Conservation (phyloP, 2,797 vertebrate genomes). For the Cyclopterus lumpus region DNA sequence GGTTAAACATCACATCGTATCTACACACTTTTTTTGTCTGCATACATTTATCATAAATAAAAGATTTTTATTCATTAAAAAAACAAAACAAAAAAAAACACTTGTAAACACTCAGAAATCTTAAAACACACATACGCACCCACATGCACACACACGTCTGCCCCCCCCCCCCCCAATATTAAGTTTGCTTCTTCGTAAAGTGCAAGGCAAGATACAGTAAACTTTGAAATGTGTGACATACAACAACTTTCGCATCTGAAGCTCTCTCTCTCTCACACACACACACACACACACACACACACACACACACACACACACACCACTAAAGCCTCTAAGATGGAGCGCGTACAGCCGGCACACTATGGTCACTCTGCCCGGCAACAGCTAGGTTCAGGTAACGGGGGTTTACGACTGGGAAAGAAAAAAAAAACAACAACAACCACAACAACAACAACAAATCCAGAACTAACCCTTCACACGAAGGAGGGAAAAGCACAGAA, state of each 20-base stretch:
- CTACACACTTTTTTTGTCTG: constrained; percentile 63
- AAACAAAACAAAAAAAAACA: constrained; percentile 69
- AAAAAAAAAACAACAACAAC: too few relatives aligned
- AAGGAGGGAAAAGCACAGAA: background rate
- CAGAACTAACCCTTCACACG: background rate
- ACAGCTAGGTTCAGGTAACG: too few relatives aligned
- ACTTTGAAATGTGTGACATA: constrained; percentile 82
- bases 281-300: constrained; percentile 29
- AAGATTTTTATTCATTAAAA: constrained; percentile 53
- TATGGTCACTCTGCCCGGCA: constrained; percentile 34
- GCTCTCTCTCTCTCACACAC: constrained; percentile 19
- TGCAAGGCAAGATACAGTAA: constrained; percentile 86
- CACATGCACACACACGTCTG: constrained; percentile 23
- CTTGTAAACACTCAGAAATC: constrained; percentile 59
- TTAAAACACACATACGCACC: constrained; percentile 45
- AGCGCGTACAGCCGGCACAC: constrained; percentile 71
- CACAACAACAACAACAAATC: background rate
- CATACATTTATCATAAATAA: constrained; percentile 79
- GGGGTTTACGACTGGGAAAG: background rate
- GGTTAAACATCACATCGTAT: constrained; percentile 74
- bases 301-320: constrained; percentile 31
- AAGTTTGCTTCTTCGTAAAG: constrained; percentile 83
- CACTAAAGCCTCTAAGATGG: constrained; percentile 79
- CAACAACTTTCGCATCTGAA: constrained; percentile 39
- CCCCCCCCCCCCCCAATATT: constrained; percentile 52